phyloP scores from a whole-genome alignment of 2,888 invertebrate species.

The Pachycephus smyrnensis region DNA sequence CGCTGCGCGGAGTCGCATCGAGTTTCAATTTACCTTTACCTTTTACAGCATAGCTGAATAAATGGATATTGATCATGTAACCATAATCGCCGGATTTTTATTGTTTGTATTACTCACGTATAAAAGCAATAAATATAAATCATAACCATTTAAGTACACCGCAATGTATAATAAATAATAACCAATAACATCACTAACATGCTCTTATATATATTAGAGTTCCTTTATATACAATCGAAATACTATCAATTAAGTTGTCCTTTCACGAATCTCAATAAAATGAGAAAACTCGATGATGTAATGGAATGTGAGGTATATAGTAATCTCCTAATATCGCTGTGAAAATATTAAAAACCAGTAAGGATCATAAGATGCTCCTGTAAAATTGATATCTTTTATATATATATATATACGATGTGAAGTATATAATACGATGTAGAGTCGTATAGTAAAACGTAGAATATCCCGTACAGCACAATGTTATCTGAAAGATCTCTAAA shows the following conservation, averaged over 20 bases:
- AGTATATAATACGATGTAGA: not conserved
- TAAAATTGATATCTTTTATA: not conserved
- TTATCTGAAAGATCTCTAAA: too few relatives aligned
- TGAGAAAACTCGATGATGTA: not conserved
- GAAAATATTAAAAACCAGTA: not conserved
- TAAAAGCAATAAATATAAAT: slow-evolving; percentile 12
- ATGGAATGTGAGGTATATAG: not conserved
- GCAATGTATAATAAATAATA: not conserved
- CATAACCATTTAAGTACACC: slow-evolving; percentile 1
- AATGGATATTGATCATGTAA: not conserved
- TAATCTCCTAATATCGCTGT: not conserved
- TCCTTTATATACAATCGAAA: not conserved
- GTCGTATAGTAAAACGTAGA: not conserved
- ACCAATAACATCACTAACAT: not conserved
- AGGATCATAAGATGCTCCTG: not conserved
- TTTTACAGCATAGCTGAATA: not conserved
- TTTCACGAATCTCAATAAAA: not conserved
- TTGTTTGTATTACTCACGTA: not conserved
- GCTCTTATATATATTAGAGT: not conserved
- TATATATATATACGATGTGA: not conserved
- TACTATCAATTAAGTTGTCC: not conserved
- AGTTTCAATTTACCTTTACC: not conserved
- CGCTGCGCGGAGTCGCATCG: slow-evolving; percentile 12
- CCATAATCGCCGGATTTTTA: not conserved
- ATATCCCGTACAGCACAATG: too few relatives aligned